These are phyloP conservation scores for Epistrophe grossulariae DNA, from an alignment of 2,888 invertebrate genomes.

Conservation along the genomic window DNA sequence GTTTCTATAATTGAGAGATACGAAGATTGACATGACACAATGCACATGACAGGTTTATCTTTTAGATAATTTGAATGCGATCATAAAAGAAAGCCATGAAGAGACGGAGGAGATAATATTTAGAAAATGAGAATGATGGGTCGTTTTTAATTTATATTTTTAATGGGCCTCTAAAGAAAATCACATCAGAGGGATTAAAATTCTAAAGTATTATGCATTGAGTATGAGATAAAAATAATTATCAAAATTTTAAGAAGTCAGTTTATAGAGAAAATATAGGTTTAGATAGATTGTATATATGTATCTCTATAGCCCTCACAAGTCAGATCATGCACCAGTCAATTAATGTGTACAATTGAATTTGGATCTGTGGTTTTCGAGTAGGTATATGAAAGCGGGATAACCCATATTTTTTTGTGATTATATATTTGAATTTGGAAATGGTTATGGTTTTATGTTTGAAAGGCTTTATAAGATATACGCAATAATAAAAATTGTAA, in stretches of 20 bases:
- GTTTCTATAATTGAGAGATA: slow-evolving; percentile 13
- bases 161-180: neutral
- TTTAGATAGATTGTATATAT: too few species aligned
- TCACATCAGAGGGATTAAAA: neutral
- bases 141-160: neutral
- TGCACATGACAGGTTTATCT: slow-evolving; percentile 11
- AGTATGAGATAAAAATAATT: neutral
- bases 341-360: too few species aligned
- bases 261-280: too few species aligned
- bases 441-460: too few species aligned
- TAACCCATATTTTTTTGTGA: too few species aligned
- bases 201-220: neutral
- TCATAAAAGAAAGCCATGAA: slow-evolving; percentile 11
- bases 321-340: neutral
- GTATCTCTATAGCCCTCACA: too few species aligned
- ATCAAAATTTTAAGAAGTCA: neutral
- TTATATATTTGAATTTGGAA: too few species aligned
- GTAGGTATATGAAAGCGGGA: too few species aligned
- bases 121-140: neutral
- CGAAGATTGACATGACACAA: slow-evolving; percentile 14
- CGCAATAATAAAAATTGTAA: too few species aligned
- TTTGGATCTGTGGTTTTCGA: too few species aligned
- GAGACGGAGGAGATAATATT: neutral
- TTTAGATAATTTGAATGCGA: slow-evolving; percentile 37
- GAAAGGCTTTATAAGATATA: too few species aligned